Conservation (phyloP, 2,888 invertebrate genomes). For the Chrysomela aeneicollis region DNA sequence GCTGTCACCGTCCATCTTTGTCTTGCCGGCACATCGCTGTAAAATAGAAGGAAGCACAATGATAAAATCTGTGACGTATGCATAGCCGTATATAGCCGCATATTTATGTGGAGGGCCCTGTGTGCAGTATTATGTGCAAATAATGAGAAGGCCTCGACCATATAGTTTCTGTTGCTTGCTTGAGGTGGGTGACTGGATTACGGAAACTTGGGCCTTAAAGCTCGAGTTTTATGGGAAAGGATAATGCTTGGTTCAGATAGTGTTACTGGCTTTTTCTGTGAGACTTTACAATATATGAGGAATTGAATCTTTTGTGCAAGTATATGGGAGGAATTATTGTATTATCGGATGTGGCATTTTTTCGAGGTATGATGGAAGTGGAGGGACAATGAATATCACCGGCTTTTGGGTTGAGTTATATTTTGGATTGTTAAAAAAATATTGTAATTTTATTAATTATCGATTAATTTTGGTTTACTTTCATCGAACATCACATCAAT, state of each 20-base stretch:
- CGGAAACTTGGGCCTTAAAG: conserved; percentile 56
- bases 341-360: conserved; percentile 39
- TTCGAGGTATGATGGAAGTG: too few species aligned
- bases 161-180: conserved; percentile 50
- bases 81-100: conserved; percentile 17
- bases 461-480: too few species aligned
- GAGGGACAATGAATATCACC: too few species aligned
- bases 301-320: neutral
- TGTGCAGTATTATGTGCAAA: conserved; percentile 56
- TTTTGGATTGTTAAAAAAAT: too few species aligned
- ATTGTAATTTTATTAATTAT: too few species aligned
- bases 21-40: conserved; percentile 48
- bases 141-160: conserved; percentile 53
- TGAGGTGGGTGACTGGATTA: conserved; percentile 49
- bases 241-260: conserved; percentile 46
- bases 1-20: conserved; percentile 57
- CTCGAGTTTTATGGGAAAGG: conserved; percentile 59
- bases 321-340: conserved; percentile 52
- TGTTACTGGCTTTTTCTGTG: conserved; percentile 33
- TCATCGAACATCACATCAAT: too few species aligned
- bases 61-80: conserved; percentile 58
- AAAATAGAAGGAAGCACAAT: conserved; percentile 47
- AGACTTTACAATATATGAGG: conserved; percentile 4
- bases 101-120: conserved; percentile 41
- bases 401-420: too few species aligned